Base-by-base conservation (phyloP, 2,888 invertebrate genomes). In the Parnassius mnemosyne region DNA sequence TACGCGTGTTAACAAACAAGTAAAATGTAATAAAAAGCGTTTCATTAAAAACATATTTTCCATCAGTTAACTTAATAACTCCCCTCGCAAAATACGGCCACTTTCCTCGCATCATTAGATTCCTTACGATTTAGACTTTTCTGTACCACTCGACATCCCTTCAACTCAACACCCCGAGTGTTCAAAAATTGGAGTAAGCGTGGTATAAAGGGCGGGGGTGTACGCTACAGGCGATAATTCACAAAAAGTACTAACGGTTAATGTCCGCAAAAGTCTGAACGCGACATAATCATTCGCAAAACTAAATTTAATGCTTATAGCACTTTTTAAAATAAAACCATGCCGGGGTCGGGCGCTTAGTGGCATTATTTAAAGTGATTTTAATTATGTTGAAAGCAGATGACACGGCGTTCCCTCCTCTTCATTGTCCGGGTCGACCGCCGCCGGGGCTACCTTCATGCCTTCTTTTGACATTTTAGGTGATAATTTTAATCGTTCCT, bases 301-400 rank as follows among this genome's bases (percentile, higher is more conserved):
- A 90, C 89, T 89, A 90, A 89, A 89, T 89, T 89, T 90, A 90
- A 90, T 89, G 89, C 87, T 89, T 88, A 89, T 88, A 87, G 89
- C 89, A 85, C 86, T 89, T 89, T 86, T 87, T 87, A 85, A 89
- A 89, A 89, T 89, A 87, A 89, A 89, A 84, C 83, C 84, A 78
- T 78, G 66, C 77, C 83, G 77, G 86, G 86, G 87, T 83, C 79
- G 87, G 85, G 76, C 79, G 84, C 85, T 85, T 84, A 84, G 86
- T 87, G 85, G 87, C 86, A 85, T 88, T 89, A 90, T 90, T 89
- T 90, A 87, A 89, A 89, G 84, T 87, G 85, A 88, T 91, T 92
- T 90, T 91, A 92, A 92, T 92, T 92, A 91, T 90, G 91, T 90
- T 91, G 85, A 85, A 86, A 87, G 89, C 92, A 92, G 92, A 92